Evolutionary conservation across 1,140 invertebrate species (phyloP), one percentile per base, ranked within the genome.

Genomic region (Aphaenogaster floridana): DNA sequence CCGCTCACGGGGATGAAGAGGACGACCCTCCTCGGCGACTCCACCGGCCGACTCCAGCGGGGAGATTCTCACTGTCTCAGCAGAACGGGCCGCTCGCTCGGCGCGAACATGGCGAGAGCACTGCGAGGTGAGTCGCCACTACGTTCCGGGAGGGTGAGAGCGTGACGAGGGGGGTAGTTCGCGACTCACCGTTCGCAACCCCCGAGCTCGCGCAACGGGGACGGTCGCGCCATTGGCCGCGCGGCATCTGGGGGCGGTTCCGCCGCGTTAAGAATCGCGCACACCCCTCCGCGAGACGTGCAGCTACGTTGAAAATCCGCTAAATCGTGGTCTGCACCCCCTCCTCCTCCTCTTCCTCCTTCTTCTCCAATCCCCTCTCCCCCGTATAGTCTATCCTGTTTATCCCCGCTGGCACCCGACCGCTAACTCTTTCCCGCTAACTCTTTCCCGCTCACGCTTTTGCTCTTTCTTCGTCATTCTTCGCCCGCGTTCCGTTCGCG

Each of bases 281-380:
- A 92, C 86, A 92, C 90, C 90, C 92, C 85, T 89, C 42, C 54
- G 54, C 80, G 80, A 57, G 68, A 74, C n/a, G 54, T 63, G 52
- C 80, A 74, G 89, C 90, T 92, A 90, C 90, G 86, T 88, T 86
- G 81, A 90, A 91, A 92, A 91, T 88, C 78, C 86, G 74, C 86
- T 88, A 68, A 91, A 90, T 91, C 92, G 86, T 86, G 86, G 86
- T 84, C 80, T 84, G 54, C 68, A 50, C 11, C 54, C 68, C 15
- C 42, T n/a, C 42, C 42, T 21, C 21, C 52, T 48, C 28, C 68
- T 36, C 42, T 34, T 50, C 28, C 52, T 21, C 21, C 52, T 48
- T 66, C 4, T 4, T 4, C 52, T 48, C 81, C 9, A 5, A 13
- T 4, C 13, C 17, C 45, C 13, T 57, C 42, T 61, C 57, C 8